A percentile compares a stretch with the other conserved stretches of the same genome.
phyloP scores from a whole-genome alignment of 2,797 vertebrate species.

The Acanthornis magna region DNA sequence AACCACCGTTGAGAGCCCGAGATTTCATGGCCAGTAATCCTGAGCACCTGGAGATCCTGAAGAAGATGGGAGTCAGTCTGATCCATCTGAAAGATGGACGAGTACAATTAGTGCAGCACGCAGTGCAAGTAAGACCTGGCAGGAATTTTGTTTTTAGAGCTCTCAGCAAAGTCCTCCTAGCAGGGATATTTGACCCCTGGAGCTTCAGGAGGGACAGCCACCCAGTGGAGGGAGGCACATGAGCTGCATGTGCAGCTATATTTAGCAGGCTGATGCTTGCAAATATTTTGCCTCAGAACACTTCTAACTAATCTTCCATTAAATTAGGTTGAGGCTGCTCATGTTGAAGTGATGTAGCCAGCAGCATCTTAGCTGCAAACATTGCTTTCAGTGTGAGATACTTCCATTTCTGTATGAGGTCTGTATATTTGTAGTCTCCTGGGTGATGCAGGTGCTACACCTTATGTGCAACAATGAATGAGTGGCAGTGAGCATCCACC shows the following conservation, averaged over 20 bases:
- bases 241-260: not conserved
- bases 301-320: not conserved
- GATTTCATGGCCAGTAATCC: conserved; percentile 99
- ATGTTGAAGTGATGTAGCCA: not conserved
- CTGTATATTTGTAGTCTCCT: not conserved
- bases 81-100: conserved; percentile 97
- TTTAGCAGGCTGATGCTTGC: not conserved
- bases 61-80: conserved; percentile 97
- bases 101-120: conserved; percentile 97
- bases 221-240: not conserved
- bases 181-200: not conserved
- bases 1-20: conserved; percentile 90
- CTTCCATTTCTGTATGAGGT: not conserved
- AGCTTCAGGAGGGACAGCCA: not conserved
- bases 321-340: not conserved
- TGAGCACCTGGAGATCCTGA: conserved; percentile 95
- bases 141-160: not conserved
- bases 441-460: not conserved
- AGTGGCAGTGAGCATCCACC: not conserved
- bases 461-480: not conserved
- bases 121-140: conserved; percentile 86
- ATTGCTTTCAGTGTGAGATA: not conserved
- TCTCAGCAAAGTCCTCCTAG: not conserved
- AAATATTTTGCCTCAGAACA: not conserved
- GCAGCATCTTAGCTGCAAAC: not conserved